Base-by-base conservation (phyloP, 2,113 vertebrate genomes). In the Strigops habroptila region DNA sequence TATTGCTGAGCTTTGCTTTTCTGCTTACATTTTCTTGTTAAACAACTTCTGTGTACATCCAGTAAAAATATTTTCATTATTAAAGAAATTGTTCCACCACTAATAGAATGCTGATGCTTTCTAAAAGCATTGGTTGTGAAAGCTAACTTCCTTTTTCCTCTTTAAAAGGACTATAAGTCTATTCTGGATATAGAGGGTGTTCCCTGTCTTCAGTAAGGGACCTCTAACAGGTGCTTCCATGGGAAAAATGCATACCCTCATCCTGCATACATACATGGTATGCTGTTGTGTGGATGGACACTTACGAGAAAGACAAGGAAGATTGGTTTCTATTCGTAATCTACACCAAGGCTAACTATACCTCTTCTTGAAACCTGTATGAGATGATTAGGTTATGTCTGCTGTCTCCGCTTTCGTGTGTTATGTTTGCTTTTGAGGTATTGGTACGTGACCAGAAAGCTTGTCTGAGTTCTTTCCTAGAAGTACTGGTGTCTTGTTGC, bases 241-340 rank as follows among this genome's bases (percentile, higher is more conserved):
- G n/a, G 41, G 14, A 70, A 52, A 76, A 83, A 43, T 14, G 24
- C 21, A 12, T 73, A 12, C 59, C 15, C 7, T 63, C 15, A 2
- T 75, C 18, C 16, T 48, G 53, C 31, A 24, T 7, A 31, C 5
- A 2, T 27, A n/a, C 10, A 7, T 27, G 7, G 9, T 35, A 7
- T 28, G 25, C 28, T 4, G 1, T 44, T 1, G 0, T 15, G 14
- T 46, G 30, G 49, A 37, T 1, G 5, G 18, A 44, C 14, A 10
- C 35, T 59, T 74, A 10, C 44, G 43, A 86, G 51, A 52, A 62
- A 81, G 35, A 23, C 30, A 67, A 43, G 43, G n/a, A 33, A 0
- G 3, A 33, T 4, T 27, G 12, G 6, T 52, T 78, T 69, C n/a
- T 64, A 33, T 64, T 21, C 33, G 35, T 22, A 33, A n/a, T 35